These are phyloP conservation scores for Halictus quadricinctus DNA, from an alignment of 2,888 invertebrate species.

Conservation along the genomic window DNA sequence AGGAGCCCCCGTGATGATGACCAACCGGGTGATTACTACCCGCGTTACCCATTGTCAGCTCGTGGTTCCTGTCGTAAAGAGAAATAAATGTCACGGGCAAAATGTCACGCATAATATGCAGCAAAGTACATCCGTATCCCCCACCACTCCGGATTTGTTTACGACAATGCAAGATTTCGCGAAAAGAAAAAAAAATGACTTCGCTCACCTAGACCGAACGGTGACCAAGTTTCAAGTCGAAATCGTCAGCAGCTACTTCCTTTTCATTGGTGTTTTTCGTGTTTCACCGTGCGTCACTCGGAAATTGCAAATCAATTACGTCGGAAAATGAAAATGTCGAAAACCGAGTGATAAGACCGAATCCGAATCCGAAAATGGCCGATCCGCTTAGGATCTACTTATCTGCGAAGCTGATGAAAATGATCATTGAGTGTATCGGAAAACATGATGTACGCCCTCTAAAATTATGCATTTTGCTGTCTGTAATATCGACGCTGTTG, in stretches of 20 bases:
- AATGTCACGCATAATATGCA: background rate
- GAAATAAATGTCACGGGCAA: background rate
- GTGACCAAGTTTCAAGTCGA: background rate
- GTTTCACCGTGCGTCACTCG: background rate
- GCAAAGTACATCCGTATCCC: background rate
- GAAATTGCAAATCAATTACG: conserved; percentile 1
- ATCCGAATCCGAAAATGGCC: conserved; percentile 33
- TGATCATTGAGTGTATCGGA: background rate
- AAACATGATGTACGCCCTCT: background rate
- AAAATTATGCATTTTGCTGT: background rate
- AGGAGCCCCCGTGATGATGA: conserved; percentile 71
- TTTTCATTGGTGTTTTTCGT: conserved; percentile 3
- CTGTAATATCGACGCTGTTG: background rate
- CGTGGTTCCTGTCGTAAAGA: background rate
- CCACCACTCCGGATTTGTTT: conserved; percentile 30
- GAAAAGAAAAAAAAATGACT: background rate
- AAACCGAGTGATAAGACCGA: conserved; percentile 13
- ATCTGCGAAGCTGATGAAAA: conserved; percentile 6
- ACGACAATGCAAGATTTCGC: conserved; percentile 1
- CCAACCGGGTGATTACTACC: conserved; percentile 86
- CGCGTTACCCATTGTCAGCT: conserved; percentile 88
- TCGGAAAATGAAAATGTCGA: conserved; percentile 16
- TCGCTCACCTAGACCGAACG: conserved; percentile 13
- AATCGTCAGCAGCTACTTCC: background rate
- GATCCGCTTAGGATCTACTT: conserved; percentile 20